Base-by-base conservation (phyloP, 2,113 vertebrate genomes). In the Ursus arctos region DNA sequence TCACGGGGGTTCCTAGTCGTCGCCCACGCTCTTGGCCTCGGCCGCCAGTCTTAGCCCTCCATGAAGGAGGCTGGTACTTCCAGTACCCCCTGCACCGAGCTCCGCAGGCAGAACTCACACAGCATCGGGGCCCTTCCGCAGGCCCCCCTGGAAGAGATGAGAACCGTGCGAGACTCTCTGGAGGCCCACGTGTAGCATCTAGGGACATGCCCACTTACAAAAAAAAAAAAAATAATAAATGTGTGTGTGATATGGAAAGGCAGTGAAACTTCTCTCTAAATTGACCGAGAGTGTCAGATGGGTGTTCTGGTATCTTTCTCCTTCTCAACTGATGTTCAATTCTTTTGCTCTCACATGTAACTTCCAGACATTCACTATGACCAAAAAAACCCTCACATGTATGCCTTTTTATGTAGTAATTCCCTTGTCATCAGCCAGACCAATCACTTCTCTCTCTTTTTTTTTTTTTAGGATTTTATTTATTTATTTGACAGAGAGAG, bases 121-220 rank as follows among this genome's bases (percentile, higher is more conserved):
- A 43, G 43, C 63, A 3, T 10, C 22, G 12, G 74, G 47, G 33
- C 43, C 31, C 40, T 28, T 13, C 4, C 2, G 21, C 31, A 10
- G 4, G 6, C 24, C 79, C 86, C 43, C 7, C 0, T 0, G 14
- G 18, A 10, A 59, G 18, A 47, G 21, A 59, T 2, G 0, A 19
- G 51, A 15, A n/a, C 15, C 28, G 4, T 0, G 0, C 1, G 0
- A 28, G 61, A 15, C 57, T 65, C 33, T 4, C 0, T 12, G 24
- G 31, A 14, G 24, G 26, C 22, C 5, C 12, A 16, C 0, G 7
- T 3, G 9, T 15, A 26, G 12, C 11, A 26, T 22, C 36, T 6
- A 19, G 19, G 6, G 51, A 24, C 28, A 21, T n/a, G 28, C 33
- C 47, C 16, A 49, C 21, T n/a, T 4, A n/a, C 8, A 10, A 28